Percentiles rank a stretch among this genome's conserved stretches.
These are phyloP conservation scores for Ceratina calcarata DNA, from an alignment of 1,140 invertebrate species.

Conservation along the genomic window DNA sequence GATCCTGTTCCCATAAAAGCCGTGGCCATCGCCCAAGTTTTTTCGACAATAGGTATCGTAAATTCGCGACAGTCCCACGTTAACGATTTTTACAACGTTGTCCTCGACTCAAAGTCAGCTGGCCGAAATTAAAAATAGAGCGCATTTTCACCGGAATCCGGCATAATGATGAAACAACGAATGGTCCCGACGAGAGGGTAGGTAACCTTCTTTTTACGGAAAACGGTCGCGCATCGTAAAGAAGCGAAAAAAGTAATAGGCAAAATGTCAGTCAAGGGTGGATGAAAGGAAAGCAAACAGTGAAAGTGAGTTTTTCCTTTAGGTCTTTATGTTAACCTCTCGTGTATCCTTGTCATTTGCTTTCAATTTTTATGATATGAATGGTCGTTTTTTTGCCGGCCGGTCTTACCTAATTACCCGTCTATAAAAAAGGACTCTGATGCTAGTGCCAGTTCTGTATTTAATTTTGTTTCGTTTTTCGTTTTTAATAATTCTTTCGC, in stretches of 20 bases:
- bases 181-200: background rate
- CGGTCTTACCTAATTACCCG: too few relatives aligned
- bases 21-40: too few relatives aligned
- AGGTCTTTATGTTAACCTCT: too few relatives aligned
- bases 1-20: too few relatives aligned
- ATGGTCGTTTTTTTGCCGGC: too few relatives aligned
- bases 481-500: too few relatives aligned
- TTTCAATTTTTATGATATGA: conserved; percentile 13
- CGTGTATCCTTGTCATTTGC: too few relatives aligned
- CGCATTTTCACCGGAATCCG: conserved; percentile 58
- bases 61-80: background rate
- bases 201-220: conserved; percentile 16
- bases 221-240: background rate
- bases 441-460: too few relatives aligned
- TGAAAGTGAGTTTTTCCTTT: background rate
- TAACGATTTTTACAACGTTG: conserved; percentile 44
- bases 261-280: background rate
- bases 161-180: conserved; percentile 51
- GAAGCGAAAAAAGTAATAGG: background rate
- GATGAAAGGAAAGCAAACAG: too few relatives aligned
- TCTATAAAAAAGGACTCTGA: too few relatives aligned
- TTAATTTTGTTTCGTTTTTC: too few relatives aligned
- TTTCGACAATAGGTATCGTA: background rate
- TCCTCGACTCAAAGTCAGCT: conserved; percentile 5
- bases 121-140: conserved; percentile 61